Conservation (phyloP, 2,113 vertebrate genomes). For the Petrocephalus zakoni region DNA sequence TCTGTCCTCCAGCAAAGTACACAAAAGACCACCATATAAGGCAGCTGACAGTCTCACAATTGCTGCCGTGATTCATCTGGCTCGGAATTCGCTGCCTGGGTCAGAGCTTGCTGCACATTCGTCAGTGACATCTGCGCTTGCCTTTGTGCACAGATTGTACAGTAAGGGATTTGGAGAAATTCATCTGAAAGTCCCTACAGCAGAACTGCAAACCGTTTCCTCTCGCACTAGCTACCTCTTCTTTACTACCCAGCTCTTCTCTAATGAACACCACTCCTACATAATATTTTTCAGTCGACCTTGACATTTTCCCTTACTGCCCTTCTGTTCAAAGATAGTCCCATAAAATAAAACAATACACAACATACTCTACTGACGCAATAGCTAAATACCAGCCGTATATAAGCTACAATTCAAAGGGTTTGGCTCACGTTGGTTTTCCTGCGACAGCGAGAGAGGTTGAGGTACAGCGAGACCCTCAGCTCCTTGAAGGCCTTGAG, state of each 20-base stretch:
- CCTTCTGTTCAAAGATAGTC: not conserved
- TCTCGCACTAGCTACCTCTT: not conserved
- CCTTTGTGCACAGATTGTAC: not conserved
- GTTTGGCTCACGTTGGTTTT: slow-evolving; percentile 87
- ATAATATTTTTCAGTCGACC: not conserved
- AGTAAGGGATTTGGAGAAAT: not conserved
- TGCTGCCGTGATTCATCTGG: not conserved
- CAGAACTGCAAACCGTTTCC: not conserved
- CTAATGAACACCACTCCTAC: not conserved
- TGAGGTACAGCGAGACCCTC: slow-evolving; percentile 88
- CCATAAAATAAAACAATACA: not conserved
- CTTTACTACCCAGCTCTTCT: not conserved
- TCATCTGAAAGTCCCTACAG: not conserved
- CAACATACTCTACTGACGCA: not conserved
- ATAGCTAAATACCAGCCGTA: not conserved
- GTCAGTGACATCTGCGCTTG: not conserved
- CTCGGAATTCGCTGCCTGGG: not conserved
- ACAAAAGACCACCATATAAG: not conserved
- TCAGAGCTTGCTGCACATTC: not conserved
- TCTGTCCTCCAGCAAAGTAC: not conserved
- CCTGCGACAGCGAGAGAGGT: slow-evolving; percentile 88
- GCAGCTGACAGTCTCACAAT: not conserved
- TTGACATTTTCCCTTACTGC: not conserved
- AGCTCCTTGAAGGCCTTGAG: slow-evolving; percentile 91
- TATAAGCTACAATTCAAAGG: not conserved